Evolutionary conservation across 2,113 vertebrate genomes (phyloP), one percentile per base, ranked within the genome.

Genomic region (Aegotheles bennettii): DNA sequence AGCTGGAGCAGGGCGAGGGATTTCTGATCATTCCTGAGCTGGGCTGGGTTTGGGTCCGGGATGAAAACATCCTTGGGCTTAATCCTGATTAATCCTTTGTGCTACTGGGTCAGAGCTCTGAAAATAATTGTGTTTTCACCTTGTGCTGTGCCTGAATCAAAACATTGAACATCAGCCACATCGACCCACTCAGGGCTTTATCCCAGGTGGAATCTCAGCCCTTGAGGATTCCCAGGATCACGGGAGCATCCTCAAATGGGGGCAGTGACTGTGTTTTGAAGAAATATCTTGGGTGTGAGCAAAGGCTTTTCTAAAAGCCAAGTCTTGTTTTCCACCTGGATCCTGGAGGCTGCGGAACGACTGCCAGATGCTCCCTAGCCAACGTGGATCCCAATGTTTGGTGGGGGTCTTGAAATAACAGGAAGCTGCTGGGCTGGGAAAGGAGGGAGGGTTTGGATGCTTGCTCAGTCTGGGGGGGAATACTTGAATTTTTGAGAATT

Each of bases 221-320:
- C 42, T 2, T 35, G 69, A 13, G 70, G 16, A 2, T 74, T 69
- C 69, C 28, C 60, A 38, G 59, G 18, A 14, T 0, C 13, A 2
- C 25, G 3, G 11, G 25, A 60, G 29, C 15, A 2, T 8, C 67
- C 71, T 24, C 53, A 10, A 24, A 8, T 0, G 2, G n/a, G 33
- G 35, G 11, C 9, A 11, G 81, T 0, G 1, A 9, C 50, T 0
- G 0, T 14, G 40, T 10, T 26, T 13, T 1, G 1, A 5, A 42
- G 29, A 10, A 56, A 23, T 6, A 0, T 4, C 0, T 11, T 20
- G 2, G n/a, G 51, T 29, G 16, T 1, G 3, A 36, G 56, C 40
- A 35, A 36, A 51, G 19, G 15, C 20, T 13, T 35, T 36, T 33
- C 14, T 16, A 20, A 13, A 26, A 81, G 65, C 38, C 25, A 2